Evolutionary conservation across 2,888 invertebrate genomes (phyloP).

Genomic region (Blomia tropicalis): DNA sequence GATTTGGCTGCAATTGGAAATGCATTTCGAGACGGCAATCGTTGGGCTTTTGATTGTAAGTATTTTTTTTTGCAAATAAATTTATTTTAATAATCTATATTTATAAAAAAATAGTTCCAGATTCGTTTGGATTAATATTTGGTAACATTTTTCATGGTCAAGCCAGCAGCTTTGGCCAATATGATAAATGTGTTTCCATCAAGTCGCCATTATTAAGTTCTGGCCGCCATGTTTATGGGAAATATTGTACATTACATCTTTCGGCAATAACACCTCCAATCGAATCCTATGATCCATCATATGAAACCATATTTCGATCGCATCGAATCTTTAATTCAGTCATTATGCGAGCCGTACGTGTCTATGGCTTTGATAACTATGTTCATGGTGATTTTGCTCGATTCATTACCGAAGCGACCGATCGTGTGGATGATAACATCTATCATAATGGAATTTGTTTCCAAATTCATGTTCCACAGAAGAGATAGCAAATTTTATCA

Average conservation of each 20-base stretch:
- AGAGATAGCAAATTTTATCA: not conserved
- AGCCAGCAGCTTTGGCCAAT: not conserved
- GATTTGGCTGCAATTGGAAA: not conserved
- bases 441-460: not conserved
- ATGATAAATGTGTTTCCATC: not conserved
- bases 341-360: not conserved
- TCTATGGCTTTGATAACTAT: not conserved
- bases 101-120: not conserved
- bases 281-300: not conserved
- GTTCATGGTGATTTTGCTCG: not conserved
- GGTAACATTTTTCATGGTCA: not conserved
- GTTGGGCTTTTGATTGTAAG: not conserved
- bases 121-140: not conserved
- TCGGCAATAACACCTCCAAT: not conserved
- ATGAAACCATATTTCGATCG: not conserved
- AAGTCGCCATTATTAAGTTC: not conserved
- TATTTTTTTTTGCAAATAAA: no score
- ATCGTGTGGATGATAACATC: conserved; percentile 2
- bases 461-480: not conserved
- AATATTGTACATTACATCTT: conserved; percentile 1
- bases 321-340: not conserved
- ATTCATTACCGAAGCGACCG: not conserved
- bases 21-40: not conserved
- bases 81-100: no score
- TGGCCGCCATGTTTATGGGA: not conserved